phyloP scores from a whole-genome alignment of 2,797 vertebrate species.

The Cephalopachus bancanus region DNA sequence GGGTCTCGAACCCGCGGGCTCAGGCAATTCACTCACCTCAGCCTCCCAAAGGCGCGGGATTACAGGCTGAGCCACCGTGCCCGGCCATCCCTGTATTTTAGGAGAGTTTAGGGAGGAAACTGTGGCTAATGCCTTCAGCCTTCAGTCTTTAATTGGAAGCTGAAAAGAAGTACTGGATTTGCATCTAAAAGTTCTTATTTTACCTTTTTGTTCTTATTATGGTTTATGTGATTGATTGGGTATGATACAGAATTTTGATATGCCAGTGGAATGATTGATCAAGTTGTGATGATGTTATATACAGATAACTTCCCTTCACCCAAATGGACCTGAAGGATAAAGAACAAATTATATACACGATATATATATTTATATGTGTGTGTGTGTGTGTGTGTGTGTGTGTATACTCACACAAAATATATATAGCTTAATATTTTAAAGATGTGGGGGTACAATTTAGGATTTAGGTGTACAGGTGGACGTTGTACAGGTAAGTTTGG shows the following conservation, averaged over 20 bases:
- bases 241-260: slow-evolving; percentile 43
- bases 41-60: too few species aligned
- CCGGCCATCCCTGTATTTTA: neutral
- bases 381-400: too few species aligned
- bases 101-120: neutral
- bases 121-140: neutral
- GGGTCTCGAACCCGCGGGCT: too few species aligned
- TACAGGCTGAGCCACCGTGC: too few species aligned
- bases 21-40: too few species aligned
- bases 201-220: neutral
- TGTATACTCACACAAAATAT: too few species aligned
- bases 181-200: neutral
- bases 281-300: neutral
- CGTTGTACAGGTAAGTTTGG: too few species aligned
- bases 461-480: too few species aligned
- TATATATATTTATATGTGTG: too few species aligned
- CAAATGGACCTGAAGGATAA: neutral
- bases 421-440: too few species aligned
- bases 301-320: neutral
- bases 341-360: slow-evolving; percentile 10
- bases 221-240: neutral
- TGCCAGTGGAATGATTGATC: neutral
- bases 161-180: slow-evolving; percentile 58
- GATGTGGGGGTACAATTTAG: too few species aligned
- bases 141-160: slow-evolving; percentile 48